Percentiles rank a stretch among this genome's conserved stretches.
Conservation (phyloP, 2,113 vertebrate genomes). For the Platysternon megacephalum region DNA sequence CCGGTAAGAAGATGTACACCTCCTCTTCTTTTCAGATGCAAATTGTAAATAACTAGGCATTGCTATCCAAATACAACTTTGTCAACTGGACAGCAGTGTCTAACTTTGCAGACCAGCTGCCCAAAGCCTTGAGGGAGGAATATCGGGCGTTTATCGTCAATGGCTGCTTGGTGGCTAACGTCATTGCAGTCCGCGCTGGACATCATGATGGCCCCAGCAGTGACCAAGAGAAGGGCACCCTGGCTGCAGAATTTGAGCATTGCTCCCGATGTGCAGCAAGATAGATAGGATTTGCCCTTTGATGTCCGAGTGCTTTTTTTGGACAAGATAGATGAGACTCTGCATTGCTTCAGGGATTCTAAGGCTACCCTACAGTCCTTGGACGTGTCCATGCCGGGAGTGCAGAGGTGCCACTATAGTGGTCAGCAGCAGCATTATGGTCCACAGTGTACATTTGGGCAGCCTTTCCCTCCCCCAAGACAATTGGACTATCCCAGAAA, state of each 20-base stretch:
- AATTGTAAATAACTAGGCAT: neutral
- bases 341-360: neutral
- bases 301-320: neutral
- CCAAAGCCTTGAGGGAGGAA: neutral
- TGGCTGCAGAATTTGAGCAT: neutral
- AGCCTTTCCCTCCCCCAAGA: neutral
- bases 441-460: neutral
- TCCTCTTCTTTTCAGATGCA: neutral
- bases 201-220: neutral
- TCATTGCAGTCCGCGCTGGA: neutral
- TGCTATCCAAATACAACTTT: neutral
- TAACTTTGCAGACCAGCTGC: neutral
- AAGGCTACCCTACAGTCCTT: neutral
- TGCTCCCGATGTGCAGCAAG: neutral
- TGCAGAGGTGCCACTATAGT: neutral
- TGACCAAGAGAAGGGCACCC: neutral
- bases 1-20: neutral
- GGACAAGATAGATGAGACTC: neutral
- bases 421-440: neutral
- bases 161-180: neutral
- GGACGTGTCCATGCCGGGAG: neutral
- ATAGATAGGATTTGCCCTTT: neutral
- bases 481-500: no score
- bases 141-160: neutral
- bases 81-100: neutral